Percentiles rank a stretch among this genome's conserved stretches.
phyloP scores from a whole-genome alignment of 2,888 invertebrate genomes.

The Chorisops tibialis region DNA sequence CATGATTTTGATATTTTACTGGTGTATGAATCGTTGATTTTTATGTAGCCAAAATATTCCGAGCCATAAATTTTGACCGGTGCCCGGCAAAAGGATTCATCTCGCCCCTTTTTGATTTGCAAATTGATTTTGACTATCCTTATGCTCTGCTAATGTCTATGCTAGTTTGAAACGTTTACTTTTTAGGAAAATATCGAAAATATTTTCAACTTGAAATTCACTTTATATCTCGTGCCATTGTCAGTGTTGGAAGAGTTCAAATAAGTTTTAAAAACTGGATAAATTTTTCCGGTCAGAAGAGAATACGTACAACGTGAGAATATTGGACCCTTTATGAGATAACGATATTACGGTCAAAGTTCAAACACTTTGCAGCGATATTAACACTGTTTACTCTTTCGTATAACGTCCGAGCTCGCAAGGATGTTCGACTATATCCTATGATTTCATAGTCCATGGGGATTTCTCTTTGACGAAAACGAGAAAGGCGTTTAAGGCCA shows the following conservation, averaged over 20 bases:
- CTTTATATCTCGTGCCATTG: not conserved
- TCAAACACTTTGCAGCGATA: constrained; percentile 32
- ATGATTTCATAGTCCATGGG: constrained; percentile 9
- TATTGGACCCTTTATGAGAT: constrained; percentile 12
- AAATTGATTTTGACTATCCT: too few species aligned
- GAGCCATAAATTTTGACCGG: constrained; percentile 21
- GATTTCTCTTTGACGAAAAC: not conserved
- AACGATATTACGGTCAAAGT: constrained; percentile 31
- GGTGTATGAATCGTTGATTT: not conserved
- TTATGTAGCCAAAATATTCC: constrained; percentile 26
- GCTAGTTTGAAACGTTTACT: too few species aligned
- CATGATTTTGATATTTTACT: too few species aligned
- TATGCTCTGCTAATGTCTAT: too few species aligned
- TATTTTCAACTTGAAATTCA: constrained; percentile 1
- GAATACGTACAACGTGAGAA: constrained; percentile 1
- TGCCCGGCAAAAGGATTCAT: not conserved
- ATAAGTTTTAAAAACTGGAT: not conserved
- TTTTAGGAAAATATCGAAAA: too few species aligned
- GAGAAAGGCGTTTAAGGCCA: not conserved
- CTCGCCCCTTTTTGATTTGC: constrained; percentile 7
- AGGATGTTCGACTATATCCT: not conserved
- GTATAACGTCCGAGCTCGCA: not conserved
- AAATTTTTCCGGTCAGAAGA: constrained; percentile 9
- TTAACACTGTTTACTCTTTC: constrained; percentile 33
- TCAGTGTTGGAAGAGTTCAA: not conserved